phyloP scores from a whole-genome alignment of 2,888 invertebrate genomes.

The Conistra vaccinii region DNA sequence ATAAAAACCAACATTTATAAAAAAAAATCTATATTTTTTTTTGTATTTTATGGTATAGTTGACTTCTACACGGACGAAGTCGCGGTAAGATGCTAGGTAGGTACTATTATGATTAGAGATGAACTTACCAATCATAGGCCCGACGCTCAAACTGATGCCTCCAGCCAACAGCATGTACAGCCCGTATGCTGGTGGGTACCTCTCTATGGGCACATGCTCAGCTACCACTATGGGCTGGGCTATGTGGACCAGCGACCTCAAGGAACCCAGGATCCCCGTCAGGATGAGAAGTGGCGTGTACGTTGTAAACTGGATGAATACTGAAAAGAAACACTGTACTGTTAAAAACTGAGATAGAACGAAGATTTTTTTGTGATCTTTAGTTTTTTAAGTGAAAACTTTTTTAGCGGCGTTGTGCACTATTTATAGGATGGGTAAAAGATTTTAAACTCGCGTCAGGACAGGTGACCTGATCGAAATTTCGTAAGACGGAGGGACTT shows the following conservation, averaged over 20 bases:
- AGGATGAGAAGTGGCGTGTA: conserved; percentile 88
- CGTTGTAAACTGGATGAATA: conserved; percentile 90
- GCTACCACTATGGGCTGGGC: conserved; percentile 92
- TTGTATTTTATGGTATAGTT: no score
- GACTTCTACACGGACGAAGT: no score
- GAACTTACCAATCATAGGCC: conserved; percentile 90
- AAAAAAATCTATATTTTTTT: no score
- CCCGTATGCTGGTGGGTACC: conserved; percentile 92
- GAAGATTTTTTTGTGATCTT: neutral
- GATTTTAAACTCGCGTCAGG: no score
- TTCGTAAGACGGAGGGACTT: no score
- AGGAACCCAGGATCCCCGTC: conserved; percentile 89
- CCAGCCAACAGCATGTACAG: conserved; percentile 92
- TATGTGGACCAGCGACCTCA: conserved; percentile 91
- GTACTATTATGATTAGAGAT: neutral
- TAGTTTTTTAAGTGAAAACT: no score
- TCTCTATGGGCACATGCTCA: conserved; percentile 91
- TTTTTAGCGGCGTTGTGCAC: no score
- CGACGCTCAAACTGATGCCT: conserved; percentile 90
- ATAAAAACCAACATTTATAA: no score
- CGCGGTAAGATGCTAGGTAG: no score
- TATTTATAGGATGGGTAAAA: no score
- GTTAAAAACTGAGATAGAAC: neutral
- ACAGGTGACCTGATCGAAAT: no score
- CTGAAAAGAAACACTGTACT: conserved; percentile 75